phyloP scores from a whole-genome alignment of 2,797 vertebrate genomes.

The Gadopsis bispinosus region DNA sequence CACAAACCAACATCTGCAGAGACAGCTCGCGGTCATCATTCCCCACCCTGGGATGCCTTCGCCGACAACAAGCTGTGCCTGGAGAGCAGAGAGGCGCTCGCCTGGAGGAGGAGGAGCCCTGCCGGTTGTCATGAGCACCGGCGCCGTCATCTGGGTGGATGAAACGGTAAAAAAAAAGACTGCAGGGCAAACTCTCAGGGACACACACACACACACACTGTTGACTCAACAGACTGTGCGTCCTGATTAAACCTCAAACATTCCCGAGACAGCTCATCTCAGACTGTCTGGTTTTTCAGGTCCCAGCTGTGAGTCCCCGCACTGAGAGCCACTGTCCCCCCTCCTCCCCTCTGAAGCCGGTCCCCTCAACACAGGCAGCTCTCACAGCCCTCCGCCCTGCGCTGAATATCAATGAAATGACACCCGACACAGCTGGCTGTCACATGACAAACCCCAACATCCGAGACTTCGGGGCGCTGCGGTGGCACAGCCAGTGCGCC shows the following conservation, averaged over 20 bases:
- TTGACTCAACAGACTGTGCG: background rate
- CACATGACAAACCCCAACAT: slow-evolving; percentile 52
- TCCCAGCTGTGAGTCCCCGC: slow-evolving; percentile 76
- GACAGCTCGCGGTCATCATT: slow-evolving; percentile 20
- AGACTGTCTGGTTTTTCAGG: slow-evolving; percentile 15
- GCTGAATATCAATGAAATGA: slow-evolving; percentile 77
- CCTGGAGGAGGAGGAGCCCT: slow-evolving; percentile 26
- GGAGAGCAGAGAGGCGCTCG: slow-evolving; percentile 22
- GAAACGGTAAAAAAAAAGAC: slow-evolving; percentile 26
- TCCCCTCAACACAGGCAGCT: slow-evolving; percentile 70
- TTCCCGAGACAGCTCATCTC: slow-evolving; percentile 30
- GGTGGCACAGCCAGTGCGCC: slow-evolving; percentile 10
- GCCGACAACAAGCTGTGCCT: slow-evolving; percentile 48
- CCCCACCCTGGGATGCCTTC: slow-evolving; percentile 12
- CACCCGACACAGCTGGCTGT: slow-evolving; percentile 13
- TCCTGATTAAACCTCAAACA: slow-evolving; percentile 19
- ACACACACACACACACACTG: background rate
- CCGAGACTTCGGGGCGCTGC: slow-evolving; percentile 19
- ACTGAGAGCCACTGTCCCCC: slow-evolving; percentile 74
- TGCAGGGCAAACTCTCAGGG: background rate
- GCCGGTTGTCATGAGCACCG: slow-evolving; percentile 37
- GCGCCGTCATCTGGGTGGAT: slow-evolving; percentile 13
- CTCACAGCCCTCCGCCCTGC: slow-evolving; percentile 58
- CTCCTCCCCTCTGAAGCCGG: slow-evolving; percentile 15
- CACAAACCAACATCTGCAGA: slow-evolving; percentile 29